Base-by-base conservation (phyloP, 2,888 invertebrate genomes). In the Nyleta sp. region DNA sequence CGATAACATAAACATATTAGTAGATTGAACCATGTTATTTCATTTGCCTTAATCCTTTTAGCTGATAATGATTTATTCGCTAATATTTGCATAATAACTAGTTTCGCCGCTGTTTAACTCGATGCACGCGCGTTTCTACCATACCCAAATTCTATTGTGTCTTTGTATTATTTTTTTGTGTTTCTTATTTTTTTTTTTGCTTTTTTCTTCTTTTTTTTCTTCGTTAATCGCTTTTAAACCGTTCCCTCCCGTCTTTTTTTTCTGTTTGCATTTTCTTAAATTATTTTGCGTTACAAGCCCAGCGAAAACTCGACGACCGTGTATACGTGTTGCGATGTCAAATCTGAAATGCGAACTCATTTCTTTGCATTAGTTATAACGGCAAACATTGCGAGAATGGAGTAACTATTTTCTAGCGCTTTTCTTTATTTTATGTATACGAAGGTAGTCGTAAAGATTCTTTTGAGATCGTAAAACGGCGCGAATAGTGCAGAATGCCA, bases 341-440 rank as follows among this genome's bases (percentile, higher is more conserved):
- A 78, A 84, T 67, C 46, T 84, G 85, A 86, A 84, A 87, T 81
- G 83, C 72, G 72, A 87, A 88, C 84, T 84, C 84, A 85, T 86
- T 80, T 82, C n/a, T n/a, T n/a, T 52, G 31, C 53, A 42, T 55
- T 53, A 46, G 59, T 53, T 59, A 62, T 60, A 75, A 73, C 81
- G 81, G 82, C 86, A 59, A 60, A 74, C 48, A 67, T 74, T 67
- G 65, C 60, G 52, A 60, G 55, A 72, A 72, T 53, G 55, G 64
- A 48, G 35, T 55, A 65, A 64, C 64, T 84, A 81, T 81, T 81
- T 81, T 5, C 77, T 71, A 80, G 78, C 81, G 71, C 77, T 82
- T 81, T 82, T 81, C 80, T 80, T 57, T 15, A 40, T 7, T 46
- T 70, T 48, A 70, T 59, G 59, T 42, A 50, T 50, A 52, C 33